These are phyloP conservation scores for Agelas oroides DNA, from an alignment of 37 sponge, comb jelly and placozoan genomes.

Conservation along the genomic window DNA sequence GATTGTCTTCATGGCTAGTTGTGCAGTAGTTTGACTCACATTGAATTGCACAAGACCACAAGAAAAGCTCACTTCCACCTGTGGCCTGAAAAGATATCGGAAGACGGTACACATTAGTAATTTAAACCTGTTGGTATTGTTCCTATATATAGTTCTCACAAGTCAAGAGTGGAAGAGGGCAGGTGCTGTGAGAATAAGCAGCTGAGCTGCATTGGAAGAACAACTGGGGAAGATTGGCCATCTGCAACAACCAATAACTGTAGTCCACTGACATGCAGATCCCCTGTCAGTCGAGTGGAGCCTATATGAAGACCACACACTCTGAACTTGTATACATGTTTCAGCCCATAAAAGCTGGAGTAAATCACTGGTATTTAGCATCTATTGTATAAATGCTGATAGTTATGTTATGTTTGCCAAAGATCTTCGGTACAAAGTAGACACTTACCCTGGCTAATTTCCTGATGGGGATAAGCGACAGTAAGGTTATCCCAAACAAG, in stretches of 20 bases:
- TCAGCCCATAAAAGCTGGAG: no score
- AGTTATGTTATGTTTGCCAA: no score
- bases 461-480: background rate
- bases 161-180: constrained; percentile 39
- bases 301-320: no score
- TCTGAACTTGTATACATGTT: no score
- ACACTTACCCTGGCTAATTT: no score
- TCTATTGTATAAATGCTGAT: no score
- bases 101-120: background rate
- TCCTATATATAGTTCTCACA: constrained; percentile 34
- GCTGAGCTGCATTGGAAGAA: constrained; percentile 40
- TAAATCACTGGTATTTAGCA: no score
- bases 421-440: no score
- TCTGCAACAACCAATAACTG: constrained; percentile 10
- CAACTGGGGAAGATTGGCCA: constrained; percentile 1
- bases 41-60: background rate
- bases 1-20: background rate
- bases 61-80: background rate
- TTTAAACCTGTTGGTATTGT: background rate
- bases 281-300: background rate
- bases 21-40: constrained; percentile 4
- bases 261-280: constrained; percentile 26
- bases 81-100: background rate
- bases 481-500: constrained; percentile 14
- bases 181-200: constrained; percentile 7